phyloP scores from a whole-genome alignment of 2,797 vertebrate species.

The Odontamblyopus rebecca region DNA sequence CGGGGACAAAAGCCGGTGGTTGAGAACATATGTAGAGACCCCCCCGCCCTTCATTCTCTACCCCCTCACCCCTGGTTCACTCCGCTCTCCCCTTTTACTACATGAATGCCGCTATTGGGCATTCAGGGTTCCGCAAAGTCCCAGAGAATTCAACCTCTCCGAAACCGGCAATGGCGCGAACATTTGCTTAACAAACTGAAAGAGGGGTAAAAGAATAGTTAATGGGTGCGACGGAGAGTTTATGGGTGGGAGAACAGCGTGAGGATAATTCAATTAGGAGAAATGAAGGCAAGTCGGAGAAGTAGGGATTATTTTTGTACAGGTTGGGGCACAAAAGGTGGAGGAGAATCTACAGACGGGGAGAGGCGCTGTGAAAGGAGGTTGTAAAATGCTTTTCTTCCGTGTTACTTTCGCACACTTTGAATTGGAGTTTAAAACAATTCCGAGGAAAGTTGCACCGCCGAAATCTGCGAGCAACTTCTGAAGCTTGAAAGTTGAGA shows the following conservation, averaged over 20 bases:
- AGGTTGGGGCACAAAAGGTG: conserved; percentile 87
- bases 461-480: conserved; percentile 46
- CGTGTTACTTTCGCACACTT: conserved; percentile 50
- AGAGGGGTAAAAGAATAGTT: conserved; percentile 81
- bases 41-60: conserved; percentile 90
- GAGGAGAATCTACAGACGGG: conserved; percentile 79
- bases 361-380: conserved; percentile 65
- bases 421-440: conserved; percentile 77
- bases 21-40: conserved; percentile 99
- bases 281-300: conserved; percentile 87
- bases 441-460: conserved; percentile 68
- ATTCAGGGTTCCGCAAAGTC: conserved; percentile 91
- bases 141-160: conserved; percentile 86
- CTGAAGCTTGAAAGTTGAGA: conserved; percentile 9
- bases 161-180: conserved; percentile 96
- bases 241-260: conserved; percentile 73
- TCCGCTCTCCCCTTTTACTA: conserved; percentile 85
- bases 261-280: conserved; percentile 98
- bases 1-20: conserved; percentile 96
- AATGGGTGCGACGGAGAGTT: conserved; percentile 68
- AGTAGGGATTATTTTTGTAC: conserved; percentile 92
- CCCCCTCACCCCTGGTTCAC: conserved; percentile 70
- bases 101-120: conserved; percentile 90
- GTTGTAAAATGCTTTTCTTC: conserved; percentile 18
- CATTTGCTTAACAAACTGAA: conserved; percentile 99